A percentile compares a stretch with the other conserved stretches of the same genome.
phyloP scores from a whole-genome alignment of 2,888 invertebrate genomes.

The Muscina levida region DNA sequence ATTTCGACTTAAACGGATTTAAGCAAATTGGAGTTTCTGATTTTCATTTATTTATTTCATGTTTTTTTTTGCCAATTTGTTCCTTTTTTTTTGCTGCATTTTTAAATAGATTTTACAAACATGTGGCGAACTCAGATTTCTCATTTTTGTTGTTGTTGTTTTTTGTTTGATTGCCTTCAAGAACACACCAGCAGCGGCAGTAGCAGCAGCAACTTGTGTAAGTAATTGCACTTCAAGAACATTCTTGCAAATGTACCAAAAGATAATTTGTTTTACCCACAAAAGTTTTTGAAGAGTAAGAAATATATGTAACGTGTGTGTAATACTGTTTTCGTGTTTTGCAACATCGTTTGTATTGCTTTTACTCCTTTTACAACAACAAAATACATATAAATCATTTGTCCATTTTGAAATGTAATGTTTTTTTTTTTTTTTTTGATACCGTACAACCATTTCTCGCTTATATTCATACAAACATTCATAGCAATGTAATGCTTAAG shows the following conservation, averaged over 20 bases:
- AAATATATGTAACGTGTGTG: no score
- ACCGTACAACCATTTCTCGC: no score
- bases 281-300: background rate
- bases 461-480: no score
- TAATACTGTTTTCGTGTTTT: background rate
- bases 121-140: background rate
- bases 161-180: background rate
- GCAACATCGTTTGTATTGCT: background rate
- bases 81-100: no score
- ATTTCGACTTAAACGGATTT: no score
- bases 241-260: slow-evolving; percentile 2
- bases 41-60: no score
- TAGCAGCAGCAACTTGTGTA: slow-evolving; percentile 17
- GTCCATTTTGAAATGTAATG: slow-evolving; percentile 33
- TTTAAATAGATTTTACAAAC: slow-evolving; percentile 17
- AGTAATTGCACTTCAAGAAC: slow-evolving; percentile 37
- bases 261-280: background rate
- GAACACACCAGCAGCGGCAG: no score
- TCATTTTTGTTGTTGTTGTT: background rate
- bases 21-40: no score
- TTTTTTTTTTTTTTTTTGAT: slow-evolving; percentile 21
- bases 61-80: no score
- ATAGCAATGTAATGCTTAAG: slow-evolving; percentile 20
- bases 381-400: slow-evolving; percentile 36
- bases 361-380: slow-evolving; percentile 5